Evolutionary conservation across 2,888 invertebrate species (phyloP).

Genomic region (Melangyna quadrimaculata): DNA sequence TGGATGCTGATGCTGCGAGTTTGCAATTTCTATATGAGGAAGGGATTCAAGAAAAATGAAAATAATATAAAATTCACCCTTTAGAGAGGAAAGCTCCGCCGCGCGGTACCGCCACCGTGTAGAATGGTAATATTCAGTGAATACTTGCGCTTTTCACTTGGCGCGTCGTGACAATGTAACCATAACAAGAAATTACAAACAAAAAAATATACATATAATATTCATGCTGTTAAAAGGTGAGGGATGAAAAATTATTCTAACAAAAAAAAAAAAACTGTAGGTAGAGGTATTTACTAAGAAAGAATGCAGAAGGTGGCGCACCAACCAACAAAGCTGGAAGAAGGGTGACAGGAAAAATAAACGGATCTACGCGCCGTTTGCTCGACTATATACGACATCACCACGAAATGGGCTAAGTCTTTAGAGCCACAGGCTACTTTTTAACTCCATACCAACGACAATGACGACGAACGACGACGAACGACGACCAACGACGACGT

Average conservation of each 20-base stretch:
- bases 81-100: slow-evolving; percentile 20
- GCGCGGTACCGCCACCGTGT: background rate
- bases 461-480: slow-evolving; percentile 63
- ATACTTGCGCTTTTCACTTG: slow-evolving; percentile 63
- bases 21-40: slow-evolving; percentile 14
- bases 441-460: background rate
- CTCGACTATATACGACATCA: slow-evolving; percentile 11
- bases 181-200: slow-evolving; percentile 5
- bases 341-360: slow-evolving; percentile 70
- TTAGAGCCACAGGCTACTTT: slow-evolving; percentile 69
- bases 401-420: slow-evolving; percentile 57
- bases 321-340: background rate
- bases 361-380: slow-evolving; percentile 71
- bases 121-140: slow-evolving; percentile 46
- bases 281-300: background rate
- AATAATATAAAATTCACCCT: slow-evolving; percentile 54
- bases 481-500: slow-evolving; percentile 73
- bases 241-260: slow-evolving; percentile 52
- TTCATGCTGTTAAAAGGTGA: slow-evolving; percentile 52
- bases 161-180: slow-evolving; percentile 54
- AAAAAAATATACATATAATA: slow-evolving; percentile 38
- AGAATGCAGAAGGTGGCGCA: slow-evolving; percentile 51
- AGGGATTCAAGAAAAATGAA: slow-evolving; percentile 48
- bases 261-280: slow-evolving; percentile 1
- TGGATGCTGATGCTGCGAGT: background rate